Evolutionary conservation across 2,888 invertebrate genomes (phyloP).

Genomic region (Xestoiulus laeticollis): DNA sequence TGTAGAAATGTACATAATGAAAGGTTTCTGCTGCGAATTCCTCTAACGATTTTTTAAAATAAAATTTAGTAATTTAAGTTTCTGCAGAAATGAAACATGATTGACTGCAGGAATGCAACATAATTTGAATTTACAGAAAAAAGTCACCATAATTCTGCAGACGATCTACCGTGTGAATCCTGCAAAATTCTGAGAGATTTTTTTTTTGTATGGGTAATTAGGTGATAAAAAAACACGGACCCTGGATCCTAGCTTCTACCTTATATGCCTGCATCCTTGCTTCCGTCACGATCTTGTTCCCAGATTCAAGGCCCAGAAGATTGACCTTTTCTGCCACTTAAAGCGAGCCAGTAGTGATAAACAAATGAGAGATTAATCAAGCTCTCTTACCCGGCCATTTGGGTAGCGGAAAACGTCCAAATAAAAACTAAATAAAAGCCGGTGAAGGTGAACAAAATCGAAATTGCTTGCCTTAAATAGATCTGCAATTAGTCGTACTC

Average conservation of each 20-base stretch:
- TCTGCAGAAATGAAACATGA: too few relatives aligned
- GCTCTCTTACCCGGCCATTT: neutral
- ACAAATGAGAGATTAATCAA: slow-evolving; percentile 31
- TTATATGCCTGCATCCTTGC: neutral
- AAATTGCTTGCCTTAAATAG: slow-evolving; percentile 41
- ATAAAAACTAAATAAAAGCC: neutral
- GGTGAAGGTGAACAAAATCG: slow-evolving; percentile 38
- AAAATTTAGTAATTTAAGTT: too few relatives aligned
- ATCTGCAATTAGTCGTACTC: slow-evolving; percentile 21
- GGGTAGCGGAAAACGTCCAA: neutral
- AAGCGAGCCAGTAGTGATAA: neutral
- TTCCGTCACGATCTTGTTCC: neutral
- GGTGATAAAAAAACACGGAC: neutral
- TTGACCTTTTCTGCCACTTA: slow-evolving; percentile 41
- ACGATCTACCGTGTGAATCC: too few relatives aligned
- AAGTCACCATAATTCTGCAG: too few relatives aligned
- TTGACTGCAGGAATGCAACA: too few relatives aligned
- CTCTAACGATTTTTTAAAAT: too few relatives aligned
- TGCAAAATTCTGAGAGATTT: too few relatives aligned
- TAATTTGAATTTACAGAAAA: too few relatives aligned
- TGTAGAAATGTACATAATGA: too few relatives aligned
- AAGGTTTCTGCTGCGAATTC: too few relatives aligned
- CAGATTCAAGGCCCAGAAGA: neutral
- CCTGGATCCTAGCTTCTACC: neutral
- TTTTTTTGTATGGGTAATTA: too few relatives aligned